Base-by-base conservation (phyloP, 2,113 vertebrate genomes). In the Odocoileus virginianus region DNA sequence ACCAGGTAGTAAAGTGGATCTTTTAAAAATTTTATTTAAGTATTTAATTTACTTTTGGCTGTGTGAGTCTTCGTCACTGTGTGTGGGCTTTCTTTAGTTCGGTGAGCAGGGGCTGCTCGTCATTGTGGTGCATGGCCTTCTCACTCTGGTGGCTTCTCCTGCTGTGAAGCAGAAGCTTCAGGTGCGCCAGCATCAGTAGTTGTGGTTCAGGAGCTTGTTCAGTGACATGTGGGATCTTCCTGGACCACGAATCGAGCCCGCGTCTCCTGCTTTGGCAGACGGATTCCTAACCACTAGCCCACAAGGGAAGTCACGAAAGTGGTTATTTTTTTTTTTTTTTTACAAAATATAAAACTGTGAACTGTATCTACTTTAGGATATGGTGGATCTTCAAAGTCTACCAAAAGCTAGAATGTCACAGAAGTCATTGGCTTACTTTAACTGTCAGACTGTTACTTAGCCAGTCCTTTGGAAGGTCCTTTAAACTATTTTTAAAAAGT, bases 401-500 rank as follows among this genome's bases (percentile, higher is more conserved):
- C 25, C 21, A 11, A 43, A 89, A 85, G n/a, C 15, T 84, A 50
- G 54, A 67, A 84, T 36, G 40, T 82, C 58, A 52, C 16, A 71
- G 55, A 92, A 57, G 13, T 79, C 58, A 54, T n/a, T 84, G 16
- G 13, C 17, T 47, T 87, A 52, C 43, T 67, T 79, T 87, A 58
- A 92, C 11, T 16, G 76, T 33, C 50, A 52, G 50, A 25, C 5
- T 76, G 8, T 92, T 92, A 87, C 88, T 89, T 86, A 79, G 87
- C 9, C 43, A 81, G 36, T n/a, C 33, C 23, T 84, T 93, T 87
- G 33, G 64, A 88, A 95, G 67, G 25, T 36, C 4, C 40, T 84
- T 87, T 92, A 71, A 94, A 52, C 13, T 89, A 7, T 78, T 91
- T 95, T 92, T 27, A 17, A 74, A 60, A 97, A 83, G 15, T 43